phyloP scores from a whole-genome alignment of 2,113 vertebrate species.

The Eudyptes chrysolophus region DNA sequence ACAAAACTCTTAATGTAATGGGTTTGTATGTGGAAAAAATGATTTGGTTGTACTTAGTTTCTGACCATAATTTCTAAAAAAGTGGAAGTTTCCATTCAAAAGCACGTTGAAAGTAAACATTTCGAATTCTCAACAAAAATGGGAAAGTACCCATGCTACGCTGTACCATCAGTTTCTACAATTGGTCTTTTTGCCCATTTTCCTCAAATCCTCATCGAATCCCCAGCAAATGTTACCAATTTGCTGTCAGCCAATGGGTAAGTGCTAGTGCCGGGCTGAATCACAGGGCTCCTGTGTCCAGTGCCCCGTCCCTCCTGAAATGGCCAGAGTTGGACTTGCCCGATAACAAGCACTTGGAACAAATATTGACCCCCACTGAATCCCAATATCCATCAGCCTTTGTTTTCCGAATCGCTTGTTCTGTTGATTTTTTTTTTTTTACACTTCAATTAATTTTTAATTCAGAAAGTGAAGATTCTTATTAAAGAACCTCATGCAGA shows the following conservation, averaged over 20 bases:
- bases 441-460: not conserved
- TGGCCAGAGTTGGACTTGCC: not conserved
- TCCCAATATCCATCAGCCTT: not conserved
- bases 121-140: not conserved
- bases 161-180: not conserved
- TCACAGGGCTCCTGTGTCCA: rapidly evolving
- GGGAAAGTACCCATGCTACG: not conserved
- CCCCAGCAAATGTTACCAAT: not conserved
- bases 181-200: not conserved
- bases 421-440: not conserved
- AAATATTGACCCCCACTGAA: not conserved
- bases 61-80: not conserved
- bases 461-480: not conserved
- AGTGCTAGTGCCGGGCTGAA: not conserved
- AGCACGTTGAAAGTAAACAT: not conserved
- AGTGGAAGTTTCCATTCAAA: not conserved
- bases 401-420: not conserved
- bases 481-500: not conserved
- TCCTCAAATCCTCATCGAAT: not conserved
- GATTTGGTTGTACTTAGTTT: not conserved
- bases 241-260: not conserved
- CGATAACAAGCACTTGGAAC: not conserved
- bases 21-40: not conserved
- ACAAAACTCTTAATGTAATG: not conserved
- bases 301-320: not conserved